phyloP scores from a whole-genome alignment of 2,797 vertebrate genomes.

The Labroides dimidiatus region DNA sequence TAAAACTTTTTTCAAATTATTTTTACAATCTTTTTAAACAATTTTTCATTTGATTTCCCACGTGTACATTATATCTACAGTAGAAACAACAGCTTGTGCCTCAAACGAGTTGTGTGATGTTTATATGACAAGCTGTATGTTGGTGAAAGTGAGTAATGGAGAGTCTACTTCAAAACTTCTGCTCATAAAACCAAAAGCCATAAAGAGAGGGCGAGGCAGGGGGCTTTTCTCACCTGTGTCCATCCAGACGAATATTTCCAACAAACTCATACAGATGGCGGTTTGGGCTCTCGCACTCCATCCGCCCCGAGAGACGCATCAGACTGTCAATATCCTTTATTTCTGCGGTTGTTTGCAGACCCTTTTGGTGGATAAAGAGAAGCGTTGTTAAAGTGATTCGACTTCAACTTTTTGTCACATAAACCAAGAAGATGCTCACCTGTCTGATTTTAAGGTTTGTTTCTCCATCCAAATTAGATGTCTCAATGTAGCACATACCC shows the following conservation, averaged over 20 bases:
- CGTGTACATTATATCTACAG: too few species aligned
- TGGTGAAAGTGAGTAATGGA: too few species aligned
- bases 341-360: constrained; percentile 91
- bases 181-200: background rate
- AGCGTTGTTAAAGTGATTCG: background rate
- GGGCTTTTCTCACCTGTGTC: constrained; percentile 87
- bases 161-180: too few species aligned
- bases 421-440: constrained; percentile 82
- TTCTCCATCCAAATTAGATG: constrained; percentile 98
- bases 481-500: constrained; percentile 99
- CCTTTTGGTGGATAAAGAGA: constrained; percentile 78
- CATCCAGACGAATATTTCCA: constrained; percentile 94
- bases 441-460: constrained; percentile 99
- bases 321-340: constrained; percentile 94
- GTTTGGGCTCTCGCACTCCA: constrained; percentile 98
- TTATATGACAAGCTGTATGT: too few species aligned
- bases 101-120: too few species aligned
- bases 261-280: constrained; percentile 98
- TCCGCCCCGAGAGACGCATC: constrained; percentile 91
- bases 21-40: too few species aligned
- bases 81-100: too few species aligned
- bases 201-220: background rate
- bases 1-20: too few species aligned
- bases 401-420: too few species aligned
- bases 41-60: too few species aligned